Conservation (phyloP, 2,888 invertebrate genomes). For the Muschampia staudingeri region DNA sequence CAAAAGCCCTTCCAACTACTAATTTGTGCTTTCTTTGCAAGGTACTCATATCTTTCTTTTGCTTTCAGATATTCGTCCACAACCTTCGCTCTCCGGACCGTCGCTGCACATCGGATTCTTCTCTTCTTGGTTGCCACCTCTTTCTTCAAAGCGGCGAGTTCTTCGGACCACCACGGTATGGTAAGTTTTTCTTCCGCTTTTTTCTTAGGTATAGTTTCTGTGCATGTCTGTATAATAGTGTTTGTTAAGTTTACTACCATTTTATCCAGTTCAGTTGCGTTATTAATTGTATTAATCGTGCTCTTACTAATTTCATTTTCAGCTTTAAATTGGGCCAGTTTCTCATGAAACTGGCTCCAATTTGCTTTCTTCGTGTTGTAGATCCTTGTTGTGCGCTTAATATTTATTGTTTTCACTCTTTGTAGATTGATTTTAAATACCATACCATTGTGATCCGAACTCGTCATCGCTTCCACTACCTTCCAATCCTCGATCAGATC, state of each 20-base stretch:
- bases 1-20: slow-evolving; percentile 55
- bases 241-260: not conserved
- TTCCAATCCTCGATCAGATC: slow-evolving; percentile 31
- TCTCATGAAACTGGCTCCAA: slow-evolving; percentile 18
- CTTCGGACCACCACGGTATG: not conserved
- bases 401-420: not conserved
- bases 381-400: not conserved
- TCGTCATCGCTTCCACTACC: slow-evolving; percentile 17
- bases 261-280: not conserved
- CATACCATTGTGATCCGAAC: slow-evolving; percentile 52
- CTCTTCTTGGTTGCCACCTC: not conserved
- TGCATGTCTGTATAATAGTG: not conserved
- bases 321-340: slow-evolving; percentile 1
- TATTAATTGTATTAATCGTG: not conserved
- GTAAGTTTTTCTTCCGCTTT: not conserved
- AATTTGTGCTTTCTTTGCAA: slow-evolving; percentile 14
- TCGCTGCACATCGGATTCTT: not conserved
- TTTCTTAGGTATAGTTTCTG: not conserved
- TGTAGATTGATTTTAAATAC: slow-evolving; percentile 1
- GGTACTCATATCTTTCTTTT: slow-evolving; percentile 1
- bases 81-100: slow-evolving; percentile 17
- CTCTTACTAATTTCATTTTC: not conserved
- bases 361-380: slow-evolving; percentile 11
- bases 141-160: not conserved
- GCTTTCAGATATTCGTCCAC: slow-evolving; percentile 7